These are phyloP conservation scores for Aegithalos caudatus DNA, from an alignment of 2,113 vertebrate species.

Conservation along the genomic window DNA sequence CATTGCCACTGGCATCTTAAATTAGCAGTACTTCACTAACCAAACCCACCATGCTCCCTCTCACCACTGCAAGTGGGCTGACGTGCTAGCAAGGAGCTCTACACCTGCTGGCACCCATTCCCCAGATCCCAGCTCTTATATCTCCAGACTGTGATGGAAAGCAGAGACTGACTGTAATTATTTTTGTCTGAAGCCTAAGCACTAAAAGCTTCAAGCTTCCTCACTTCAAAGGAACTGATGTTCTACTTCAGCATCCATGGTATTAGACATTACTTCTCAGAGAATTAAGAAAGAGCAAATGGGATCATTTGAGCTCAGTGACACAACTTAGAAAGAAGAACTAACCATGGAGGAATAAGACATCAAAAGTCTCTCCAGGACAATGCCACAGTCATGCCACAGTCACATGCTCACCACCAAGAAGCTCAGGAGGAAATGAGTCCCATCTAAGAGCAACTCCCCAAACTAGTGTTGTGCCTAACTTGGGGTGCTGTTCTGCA, in stretches of 20 bases:
- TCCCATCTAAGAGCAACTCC: background rate
- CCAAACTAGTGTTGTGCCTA: background rate
- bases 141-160: background rate
- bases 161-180: background rate
- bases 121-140: background rate
- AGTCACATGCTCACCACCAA: background rate
- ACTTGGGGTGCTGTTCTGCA: background rate
- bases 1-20: background rate
- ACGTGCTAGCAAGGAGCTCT: background rate
- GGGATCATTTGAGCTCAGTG: background rate
- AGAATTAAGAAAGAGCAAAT: background rate
- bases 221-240: background rate
- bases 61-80: background rate
- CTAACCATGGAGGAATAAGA: background rate
- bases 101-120: background rate
- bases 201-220: background rate
- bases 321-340: background rate
- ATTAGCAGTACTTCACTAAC: background rate
- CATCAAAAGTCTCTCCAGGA: background rate
- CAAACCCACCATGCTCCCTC: background rate
- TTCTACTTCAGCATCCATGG: background rate
- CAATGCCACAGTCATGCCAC: background rate
- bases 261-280: background rate
- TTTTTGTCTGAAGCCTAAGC: background rate
- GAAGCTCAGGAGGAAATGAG: background rate